These are phyloP conservation scores for Otolemur crassicaudatus DNA, from an alignment of 2,797 vertebrate species.

Conservation along the genomic window DNA sequence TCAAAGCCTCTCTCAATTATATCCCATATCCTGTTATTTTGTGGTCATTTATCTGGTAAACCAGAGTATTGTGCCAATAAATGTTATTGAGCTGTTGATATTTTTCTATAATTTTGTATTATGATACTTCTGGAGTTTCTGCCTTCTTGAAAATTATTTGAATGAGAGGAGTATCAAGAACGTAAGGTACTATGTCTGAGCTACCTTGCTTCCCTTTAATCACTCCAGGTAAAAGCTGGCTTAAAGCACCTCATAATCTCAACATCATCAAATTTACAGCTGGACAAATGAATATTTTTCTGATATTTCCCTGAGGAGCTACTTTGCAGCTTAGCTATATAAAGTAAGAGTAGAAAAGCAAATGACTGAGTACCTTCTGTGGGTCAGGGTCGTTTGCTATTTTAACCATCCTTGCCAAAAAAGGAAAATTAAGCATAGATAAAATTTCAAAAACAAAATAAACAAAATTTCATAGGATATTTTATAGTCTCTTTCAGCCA, in stretches of 20 bases:
- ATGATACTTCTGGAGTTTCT: neutral
- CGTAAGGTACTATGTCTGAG: neutral
- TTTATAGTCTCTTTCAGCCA: neutral
- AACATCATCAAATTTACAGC: neutral
- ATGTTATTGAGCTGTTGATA: neutral
- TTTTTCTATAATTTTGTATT: neutral
- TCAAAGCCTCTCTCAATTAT: neutral
- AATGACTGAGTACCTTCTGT: neutral
- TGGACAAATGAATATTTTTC: neutral
- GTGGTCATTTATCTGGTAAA: constrained; percentile 12
- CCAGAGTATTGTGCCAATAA: neutral
- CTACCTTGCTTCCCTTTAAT: constrained; percentile 16
- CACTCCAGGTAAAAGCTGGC: neutral
- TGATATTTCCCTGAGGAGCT: neutral
- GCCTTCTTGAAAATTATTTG: constrained; percentile 38
- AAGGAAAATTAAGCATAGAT: neutral
- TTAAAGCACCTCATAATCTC: neutral
- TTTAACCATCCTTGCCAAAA: neutral
- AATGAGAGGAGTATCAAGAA: neutral
- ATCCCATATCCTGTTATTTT: neutral
- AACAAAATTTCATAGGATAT: neutral
- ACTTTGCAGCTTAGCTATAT: neutral
- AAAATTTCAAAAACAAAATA: neutral
- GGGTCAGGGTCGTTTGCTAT: neutral
- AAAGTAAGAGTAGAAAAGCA: neutral